Conservation (phyloP, 2,113 vertebrate genomes). For the Gobius niger region DNA sequence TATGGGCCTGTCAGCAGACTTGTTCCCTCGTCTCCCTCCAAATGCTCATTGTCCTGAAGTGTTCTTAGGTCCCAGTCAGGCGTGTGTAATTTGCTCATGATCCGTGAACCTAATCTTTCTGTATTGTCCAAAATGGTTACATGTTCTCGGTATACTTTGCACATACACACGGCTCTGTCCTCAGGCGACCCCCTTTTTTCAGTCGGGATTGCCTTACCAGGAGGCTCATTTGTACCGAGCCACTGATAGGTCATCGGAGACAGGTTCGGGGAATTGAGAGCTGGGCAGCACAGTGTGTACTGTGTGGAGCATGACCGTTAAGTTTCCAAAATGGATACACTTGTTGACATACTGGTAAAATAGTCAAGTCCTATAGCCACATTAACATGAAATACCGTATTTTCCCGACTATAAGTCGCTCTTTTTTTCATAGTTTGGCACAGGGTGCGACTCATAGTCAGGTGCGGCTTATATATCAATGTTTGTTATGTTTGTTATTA, state of each 20-base stretch:
- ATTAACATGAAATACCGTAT: too few species aligned
- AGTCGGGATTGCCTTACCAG: background rate
- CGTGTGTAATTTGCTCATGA: conserved; percentile 52
- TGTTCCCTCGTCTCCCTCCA: conserved; percentile 10
- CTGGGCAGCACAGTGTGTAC: too few species aligned
- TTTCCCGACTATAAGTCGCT: too few species aligned
- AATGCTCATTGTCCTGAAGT: conserved; percentile 31
- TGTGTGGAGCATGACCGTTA: background rate
- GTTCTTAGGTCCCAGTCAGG: conserved; percentile 44
- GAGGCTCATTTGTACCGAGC: conserved; percentile 15
- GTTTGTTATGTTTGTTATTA: too few species aligned
- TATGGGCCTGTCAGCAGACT: conserved; percentile 7
- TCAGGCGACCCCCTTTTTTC: background rate
- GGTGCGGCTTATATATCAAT: too few species aligned
- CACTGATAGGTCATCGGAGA: background rate
- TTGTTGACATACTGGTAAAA: too few species aligned
- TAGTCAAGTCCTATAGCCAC: too few species aligned
- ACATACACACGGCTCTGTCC: background rate
- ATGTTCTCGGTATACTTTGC: conserved; percentile 26
- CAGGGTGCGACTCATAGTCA: too few species aligned
- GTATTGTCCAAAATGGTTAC: conserved; percentile 34
- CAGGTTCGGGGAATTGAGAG: conserved; percentile 1
- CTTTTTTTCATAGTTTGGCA: too few species aligned
- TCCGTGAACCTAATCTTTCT: conserved; percentile 48
- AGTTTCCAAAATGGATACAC: too few species aligned